phyloP scores from a whole-genome alignment of 1,140 invertebrate species.

The Musca domestica region DNA sequence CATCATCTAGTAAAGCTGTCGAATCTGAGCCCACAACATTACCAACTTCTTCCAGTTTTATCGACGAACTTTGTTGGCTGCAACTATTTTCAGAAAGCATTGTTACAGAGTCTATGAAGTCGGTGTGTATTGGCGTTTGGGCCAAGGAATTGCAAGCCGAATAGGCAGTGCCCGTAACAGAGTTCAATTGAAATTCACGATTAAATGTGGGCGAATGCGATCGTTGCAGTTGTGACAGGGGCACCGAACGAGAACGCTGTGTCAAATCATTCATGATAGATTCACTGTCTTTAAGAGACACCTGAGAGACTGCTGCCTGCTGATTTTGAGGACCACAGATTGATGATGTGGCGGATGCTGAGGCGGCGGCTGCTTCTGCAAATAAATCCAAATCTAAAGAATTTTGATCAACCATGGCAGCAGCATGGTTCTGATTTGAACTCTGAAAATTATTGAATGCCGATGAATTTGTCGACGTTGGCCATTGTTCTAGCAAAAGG shows the following conservation, averaged over 20 bases:
- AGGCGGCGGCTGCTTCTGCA: slow-evolving; percentile 15
- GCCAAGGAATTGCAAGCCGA: slow-evolving; percentile 66
- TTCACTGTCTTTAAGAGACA: not conserved
- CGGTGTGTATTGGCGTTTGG: slow-evolving; percentile 67
- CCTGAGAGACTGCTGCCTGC: not conserved
- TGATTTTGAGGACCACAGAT: too few relatives aligned
- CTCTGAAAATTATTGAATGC: not conserved
- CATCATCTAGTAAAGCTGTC: slow-evolving; percentile 30
- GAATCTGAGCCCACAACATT: slow-evolving; percentile 22
- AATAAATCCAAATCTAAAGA: slow-evolving; percentile 38
- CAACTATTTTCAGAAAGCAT: slow-evolving; percentile 49
- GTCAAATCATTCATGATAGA: slow-evolving; percentile 35
- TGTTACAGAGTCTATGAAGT: slow-evolving; percentile 68
- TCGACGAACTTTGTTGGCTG: slow-evolving; percentile 35
- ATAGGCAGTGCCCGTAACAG: not conserved
- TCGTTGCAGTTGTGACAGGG: slow-evolving; percentile 44
- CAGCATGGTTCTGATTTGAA: slow-evolving; percentile 19
- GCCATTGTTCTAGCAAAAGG: slow-evolving; percentile 2
- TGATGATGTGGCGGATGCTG: not conserved
- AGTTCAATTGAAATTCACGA: slow-evolving; percentile 36
- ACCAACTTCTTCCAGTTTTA: slow-evolving; percentile 14
- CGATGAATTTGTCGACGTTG: not conserved
- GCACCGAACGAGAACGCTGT: slow-evolving; percentile 51
- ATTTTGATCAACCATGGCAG: slow-evolving; percentile 25
- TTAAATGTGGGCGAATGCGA: slow-evolving; percentile 39